Percentiles rank a stretch among this genome's conserved stretches.
Conservation (phyloP, 2,113 vertebrate species). For the Apteryx owenii region DNA sequence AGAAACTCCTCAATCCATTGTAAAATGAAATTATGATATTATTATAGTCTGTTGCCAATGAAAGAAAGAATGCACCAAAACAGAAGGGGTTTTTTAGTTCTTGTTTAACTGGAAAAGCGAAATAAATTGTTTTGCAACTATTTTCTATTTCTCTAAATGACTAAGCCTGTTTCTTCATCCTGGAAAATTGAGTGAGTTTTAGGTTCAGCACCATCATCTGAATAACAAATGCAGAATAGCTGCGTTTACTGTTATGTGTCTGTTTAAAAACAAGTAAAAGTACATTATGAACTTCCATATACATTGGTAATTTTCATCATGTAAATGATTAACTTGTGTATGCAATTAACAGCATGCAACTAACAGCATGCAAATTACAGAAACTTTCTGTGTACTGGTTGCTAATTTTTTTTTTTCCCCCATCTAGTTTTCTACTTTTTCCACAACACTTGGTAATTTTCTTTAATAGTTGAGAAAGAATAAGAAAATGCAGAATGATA, state of each 20-base stretch:
- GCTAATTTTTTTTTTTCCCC: background rate
- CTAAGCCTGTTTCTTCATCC: background rate
- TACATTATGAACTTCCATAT: background rate
- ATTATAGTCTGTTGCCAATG: conserved; percentile 4
- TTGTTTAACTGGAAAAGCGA: background rate
- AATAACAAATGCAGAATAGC: background rate
- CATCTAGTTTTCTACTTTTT: background rate
- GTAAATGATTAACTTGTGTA: background rate
- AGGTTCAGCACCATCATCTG: background rate
- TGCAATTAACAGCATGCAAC: background rate
- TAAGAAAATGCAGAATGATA: background rate
- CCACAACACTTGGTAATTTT: background rate
- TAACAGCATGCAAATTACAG: background rate
- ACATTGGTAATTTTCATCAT: background rate
- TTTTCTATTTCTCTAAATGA: conserved; percentile 36
- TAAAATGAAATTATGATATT: conserved; percentile 59
- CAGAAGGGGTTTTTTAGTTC: background rate
- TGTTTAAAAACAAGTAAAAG: background rate
- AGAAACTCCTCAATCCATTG: conserved; percentile 6
- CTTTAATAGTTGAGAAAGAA: background rate
- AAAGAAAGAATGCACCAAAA: conserved; percentile 42
- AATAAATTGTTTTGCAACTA: conserved; percentile 17
- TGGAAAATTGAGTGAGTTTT: conserved; percentile 31
- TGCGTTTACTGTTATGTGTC: background rate
- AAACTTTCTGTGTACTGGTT: background rate